These are phyloP conservation scores for Agrochola macilenta DNA, from an alignment of 2,888 invertebrate genomes.

Conservation along the genomic window DNA sequence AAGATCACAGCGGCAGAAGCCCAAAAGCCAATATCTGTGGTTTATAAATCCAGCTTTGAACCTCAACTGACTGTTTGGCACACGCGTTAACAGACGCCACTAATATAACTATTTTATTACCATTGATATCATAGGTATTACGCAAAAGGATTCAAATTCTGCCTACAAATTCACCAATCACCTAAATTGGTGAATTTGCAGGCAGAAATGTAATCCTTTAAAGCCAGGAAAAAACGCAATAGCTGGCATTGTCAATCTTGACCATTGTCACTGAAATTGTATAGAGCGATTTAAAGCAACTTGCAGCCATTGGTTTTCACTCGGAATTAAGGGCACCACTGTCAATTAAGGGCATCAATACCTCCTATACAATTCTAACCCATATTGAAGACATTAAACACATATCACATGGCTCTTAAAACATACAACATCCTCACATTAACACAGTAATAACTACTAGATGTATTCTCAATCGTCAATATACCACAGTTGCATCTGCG, in stretches of 20 bases:
- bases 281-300: background rate
- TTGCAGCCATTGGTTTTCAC: background rate
- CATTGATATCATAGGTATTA: background rate
- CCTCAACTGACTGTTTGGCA: background rate
- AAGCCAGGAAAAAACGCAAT: background rate
- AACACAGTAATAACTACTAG: background rate
- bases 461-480: constrained; percentile 20
- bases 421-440: background rate
- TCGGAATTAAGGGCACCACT: too few species aligned
- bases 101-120: background rate
- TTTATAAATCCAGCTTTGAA: background rate
- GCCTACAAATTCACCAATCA: background rate
- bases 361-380: background rate
- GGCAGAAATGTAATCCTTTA: too few species aligned
- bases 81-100: too few species aligned
- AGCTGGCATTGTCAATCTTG: background rate
- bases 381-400: too few species aligned
- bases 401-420: background rate
- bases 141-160: background rate
- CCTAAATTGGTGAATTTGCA: background rate
- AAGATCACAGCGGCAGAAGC: background rate
- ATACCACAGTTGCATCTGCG: constrained; percentile 26
- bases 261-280: background rate
- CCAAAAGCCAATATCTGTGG: background rate
- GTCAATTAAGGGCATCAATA: too few species aligned